Base-by-base conservation (phyloP, 2,888 invertebrate genomes). In the Phania funesta region DNA sequence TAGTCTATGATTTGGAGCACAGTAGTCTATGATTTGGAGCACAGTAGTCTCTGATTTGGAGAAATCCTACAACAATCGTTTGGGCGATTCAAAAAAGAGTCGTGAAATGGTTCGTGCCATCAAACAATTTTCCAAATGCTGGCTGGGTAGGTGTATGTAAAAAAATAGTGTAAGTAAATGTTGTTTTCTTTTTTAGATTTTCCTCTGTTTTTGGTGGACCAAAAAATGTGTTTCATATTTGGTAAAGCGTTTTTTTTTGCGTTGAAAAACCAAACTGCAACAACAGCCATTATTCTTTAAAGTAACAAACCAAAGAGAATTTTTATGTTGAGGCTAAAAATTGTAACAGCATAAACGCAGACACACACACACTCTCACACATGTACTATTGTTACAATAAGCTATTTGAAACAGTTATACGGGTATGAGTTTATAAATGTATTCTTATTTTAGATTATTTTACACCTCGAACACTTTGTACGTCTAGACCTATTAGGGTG, bases 251-350 rank as follows among this genome's bases (percentile, higher is more conserved):
- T 46, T 29, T 18, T 46, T 50, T 50, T 18, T 41, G 22, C 1
- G n/a, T 24, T 11, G 26, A 73, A 26, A 60, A 20, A 26, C 50
- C 35, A 50, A 73, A 64, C 32, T 54, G 58, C 50, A 76, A 50
- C 75, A 76, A 11, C 75, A 48, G 44, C 54, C 50, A 76, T 71
- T 71, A 65, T 76, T 65, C 76, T 60, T 58, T 74, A 54, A 62
- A 68, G 67, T 16, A 73, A 74, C 67, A 78, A 78, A 78, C 62
- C 67, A 67, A 73, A 44, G 68, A 38, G 32, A 62, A 74, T 74
- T 68, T 73, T 80, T 54, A n/a, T 20, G 29, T 65, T 65, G 32
- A 56, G 65, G 74, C 74, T 74, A 80, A 62, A 80, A 35, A 32
- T 54, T 67, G 58, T 50, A 70, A 54, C 29, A 67, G n/a, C n/a